Percentiles rank a stretch among this genome's conserved stretches.
Conservation (phyloP, 2,797 vertebrate genomes). For the Pipistrellus kuhlii region DNA sequence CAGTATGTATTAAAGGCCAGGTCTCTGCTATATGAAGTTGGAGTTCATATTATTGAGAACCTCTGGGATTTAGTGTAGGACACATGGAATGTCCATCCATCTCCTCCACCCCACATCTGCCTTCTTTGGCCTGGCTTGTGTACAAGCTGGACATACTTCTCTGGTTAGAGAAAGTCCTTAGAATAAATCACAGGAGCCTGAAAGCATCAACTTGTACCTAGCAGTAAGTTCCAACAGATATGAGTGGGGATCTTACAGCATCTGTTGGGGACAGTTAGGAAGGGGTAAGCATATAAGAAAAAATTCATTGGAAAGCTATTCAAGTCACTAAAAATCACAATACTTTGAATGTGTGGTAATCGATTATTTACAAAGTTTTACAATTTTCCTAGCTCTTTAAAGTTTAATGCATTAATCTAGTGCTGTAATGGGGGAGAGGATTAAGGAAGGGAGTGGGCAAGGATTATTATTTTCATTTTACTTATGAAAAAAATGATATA, state of each 20-base stretch:
- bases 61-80: neutral
- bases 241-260: rapidly evolving
- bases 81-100: rapidly evolving
- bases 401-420: neutral
- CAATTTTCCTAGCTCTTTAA: neutral
- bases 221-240: neutral
- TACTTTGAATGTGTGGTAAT: neutral
- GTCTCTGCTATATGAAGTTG: too few relatives aligned
- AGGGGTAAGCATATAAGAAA: neutral
- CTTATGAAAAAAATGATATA: neutral
- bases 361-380: neutral
- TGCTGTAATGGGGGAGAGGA: too few relatives aligned
- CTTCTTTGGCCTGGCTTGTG: neutral
- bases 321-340: neutral
- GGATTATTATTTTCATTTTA: neutral
- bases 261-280: neutral
- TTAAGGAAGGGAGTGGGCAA: neutral
- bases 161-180: neutral
- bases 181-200: neutral
- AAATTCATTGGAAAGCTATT: neutral
- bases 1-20: neutral
- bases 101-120: neutral
- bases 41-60: neutral
- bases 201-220: neutral
- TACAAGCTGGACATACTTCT: neutral